Evolutionary conservation across 2,113 vertebrate genomes (phyloP), one percentile per base, ranked within the genome.

Genomic region (Thalassarche chlororhynchos): DNA sequence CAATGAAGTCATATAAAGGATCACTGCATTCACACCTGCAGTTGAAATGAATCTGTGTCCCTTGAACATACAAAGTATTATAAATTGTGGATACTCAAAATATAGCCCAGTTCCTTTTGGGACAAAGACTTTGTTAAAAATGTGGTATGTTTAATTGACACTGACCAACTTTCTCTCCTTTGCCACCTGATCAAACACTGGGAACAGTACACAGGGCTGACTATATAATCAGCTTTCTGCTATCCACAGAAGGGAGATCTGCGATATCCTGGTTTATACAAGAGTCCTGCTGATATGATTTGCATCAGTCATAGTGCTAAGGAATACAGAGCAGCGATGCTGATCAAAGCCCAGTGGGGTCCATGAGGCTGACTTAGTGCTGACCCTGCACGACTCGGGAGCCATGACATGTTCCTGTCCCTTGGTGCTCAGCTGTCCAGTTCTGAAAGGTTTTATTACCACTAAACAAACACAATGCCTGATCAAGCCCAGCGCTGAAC

Each of bases 391-490:
- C 2, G 0, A 15, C 60, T 8, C 32, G 0, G 19, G 38, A 52
- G 60, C 52, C 17, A 2, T 4, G 13, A 4, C 14, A 1, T 1
- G 9, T 9, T 36, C 55, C 76, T 32, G 28, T 3, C 10, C 31
- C 31, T 9, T 4, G 31, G 6, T 5, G 55, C 62, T 55, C 54
- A 17, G 40, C 58, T 40, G 16, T 14, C 38, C 58, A 4, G 21
- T 23, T 74, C 47, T 20, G 31, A 12, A 49, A 28, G 40, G 25
- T 17, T 34, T 34, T 18, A 5, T 8, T 44, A 24, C 47, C 34
- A 13, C 23, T 8, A 1, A 12, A n/a, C 2, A 40, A 6, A 8
- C 42, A n/a, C 2, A 1, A 3, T 8, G 42, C 62, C 19, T 5
- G 40, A 19, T 7, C 14, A 25, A 44, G 58, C 24, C 38, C 71